phyloP scores from a whole-genome alignment of 2,113 vertebrate species.

The Tamias sibiricus region DNA sequence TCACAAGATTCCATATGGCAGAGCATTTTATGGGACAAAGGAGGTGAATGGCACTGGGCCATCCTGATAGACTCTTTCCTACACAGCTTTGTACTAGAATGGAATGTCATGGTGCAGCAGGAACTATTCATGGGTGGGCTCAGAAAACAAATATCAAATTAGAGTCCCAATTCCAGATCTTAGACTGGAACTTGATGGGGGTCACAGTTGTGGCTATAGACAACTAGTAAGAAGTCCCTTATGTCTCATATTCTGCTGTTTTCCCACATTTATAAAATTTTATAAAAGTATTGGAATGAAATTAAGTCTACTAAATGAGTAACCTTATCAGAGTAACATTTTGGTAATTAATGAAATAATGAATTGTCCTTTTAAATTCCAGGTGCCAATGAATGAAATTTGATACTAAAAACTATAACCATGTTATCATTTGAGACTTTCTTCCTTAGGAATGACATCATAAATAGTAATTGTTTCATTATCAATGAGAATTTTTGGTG shows the following conservation, averaged over 20 bases:
- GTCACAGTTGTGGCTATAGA: background rate
- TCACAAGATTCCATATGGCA: background rate
- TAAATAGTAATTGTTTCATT: background rate
- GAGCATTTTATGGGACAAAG: background rate
- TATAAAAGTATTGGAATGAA: background rate
- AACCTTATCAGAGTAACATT: background rate
- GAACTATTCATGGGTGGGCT: background rate
- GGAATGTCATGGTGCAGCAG: background rate
- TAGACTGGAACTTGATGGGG: background rate
- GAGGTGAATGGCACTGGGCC: background rate
- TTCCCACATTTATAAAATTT: background rate
- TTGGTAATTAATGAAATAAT: slow-evolving; percentile 22
- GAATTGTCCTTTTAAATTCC: background rate
- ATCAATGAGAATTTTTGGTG: slow-evolving; percentile 33
- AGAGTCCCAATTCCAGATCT: background rate
- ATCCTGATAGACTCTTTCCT: background rate
- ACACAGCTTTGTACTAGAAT: background rate
- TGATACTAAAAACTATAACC: background rate
- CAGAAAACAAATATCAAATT: background rate
- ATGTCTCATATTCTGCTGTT: background rate
- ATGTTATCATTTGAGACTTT: background rate
- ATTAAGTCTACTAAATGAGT: background rate
- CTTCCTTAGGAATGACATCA: background rate
- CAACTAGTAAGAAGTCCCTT: background rate
- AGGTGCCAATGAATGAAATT: background rate